These are phyloP conservation scores for Yoshiicerus persimilis DNA, from an alignment of 1,140 invertebrate genomes.

Conservation along the genomic window DNA sequence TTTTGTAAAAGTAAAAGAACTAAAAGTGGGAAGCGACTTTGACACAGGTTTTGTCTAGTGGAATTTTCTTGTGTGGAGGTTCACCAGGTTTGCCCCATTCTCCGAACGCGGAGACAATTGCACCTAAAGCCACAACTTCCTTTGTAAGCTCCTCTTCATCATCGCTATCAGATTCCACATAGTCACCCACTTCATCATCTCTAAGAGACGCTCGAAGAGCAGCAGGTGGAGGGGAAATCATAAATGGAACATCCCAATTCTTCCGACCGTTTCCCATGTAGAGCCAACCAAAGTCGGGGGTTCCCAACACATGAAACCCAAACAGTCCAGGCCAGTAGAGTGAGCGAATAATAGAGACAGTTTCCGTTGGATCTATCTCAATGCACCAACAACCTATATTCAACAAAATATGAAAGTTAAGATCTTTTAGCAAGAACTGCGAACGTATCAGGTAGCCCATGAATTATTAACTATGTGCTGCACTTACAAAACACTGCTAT, in stretches of 20 bases:
- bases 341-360: slow-evolving; percentile 61
- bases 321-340: slow-evolving; percentile 74
- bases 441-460: background rate
- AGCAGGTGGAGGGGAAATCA: slow-evolving; percentile 55
- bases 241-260: slow-evolving; percentile 71
- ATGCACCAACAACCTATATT: slow-evolving; percentile 63
- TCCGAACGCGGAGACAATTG: background rate
- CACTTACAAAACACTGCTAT: too few species aligned
- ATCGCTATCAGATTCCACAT: background rate
- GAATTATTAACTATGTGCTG: background rate
- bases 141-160: background rate
- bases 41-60: background rate
- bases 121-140: background rate
- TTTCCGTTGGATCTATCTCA: slow-evolving; percentile 57
- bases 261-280: slow-evolving; percentile 73
- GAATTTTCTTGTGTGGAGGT: background rate
- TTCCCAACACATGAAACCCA: slow-evolving; percentile 69
- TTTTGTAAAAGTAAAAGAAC: too few species aligned
- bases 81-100: background rate
- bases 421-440: background rate
- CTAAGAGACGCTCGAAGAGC: background rate
- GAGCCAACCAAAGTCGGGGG: slow-evolving; percentile 67
- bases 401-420: background rate
- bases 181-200: background rate
- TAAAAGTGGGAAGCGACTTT: background rate